Base-by-base conservation (phyloP, 2,797 vertebrate genomes). In the Eulemur rubriventer region DNA sequence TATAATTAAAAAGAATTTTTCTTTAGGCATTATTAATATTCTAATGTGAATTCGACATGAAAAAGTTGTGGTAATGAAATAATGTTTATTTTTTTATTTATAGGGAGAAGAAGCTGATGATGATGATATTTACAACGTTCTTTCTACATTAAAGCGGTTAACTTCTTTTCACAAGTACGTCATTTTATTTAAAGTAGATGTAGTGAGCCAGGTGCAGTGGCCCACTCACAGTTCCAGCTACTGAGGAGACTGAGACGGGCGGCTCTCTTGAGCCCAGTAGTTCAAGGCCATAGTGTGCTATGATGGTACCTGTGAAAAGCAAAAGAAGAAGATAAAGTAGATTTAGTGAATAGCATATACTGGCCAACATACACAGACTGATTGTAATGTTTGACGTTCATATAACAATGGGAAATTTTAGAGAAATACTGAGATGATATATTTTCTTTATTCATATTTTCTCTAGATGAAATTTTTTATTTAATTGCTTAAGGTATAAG, bases 81-180 rank as follows among this genome's bases (percentile, higher is more conserved):
- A 16, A 91, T 87, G 9, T 80, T 89, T 80, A 17, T 8, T 89
- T 91, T 98, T 95, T 94, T 73, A 57, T 97, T 98, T 95, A 96
- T 97, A 99, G 99, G 99, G 99, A 30, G 99, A 99, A 98, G 99
- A 99, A 98, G 99, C 99, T 1, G 99, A 99, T 93, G 99, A 99
- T 61, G 99, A 99, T 69, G 99, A 99, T 92, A 99, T 99, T 96
- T 99, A 99, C 98, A 99, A 99, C 16, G 99, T 99, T 93, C 99
- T 99, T 95, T 99, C 99, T 16, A 99, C 99, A 6, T 98, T 99
- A 61, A 99, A 99, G 98, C 99, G 99, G 96, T 99, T 99, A 98
- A 99, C 99, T 6, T 99, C 99, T 91, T 99, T 99, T 98, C 99
- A 99, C 98, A 99, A 99, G 99, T 99, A 99, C 86, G 99, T 98